phyloP scores from a whole-genome alignment of 53 echinoderm and acorn worm species.

The Glandiceps talaboti region DNA sequence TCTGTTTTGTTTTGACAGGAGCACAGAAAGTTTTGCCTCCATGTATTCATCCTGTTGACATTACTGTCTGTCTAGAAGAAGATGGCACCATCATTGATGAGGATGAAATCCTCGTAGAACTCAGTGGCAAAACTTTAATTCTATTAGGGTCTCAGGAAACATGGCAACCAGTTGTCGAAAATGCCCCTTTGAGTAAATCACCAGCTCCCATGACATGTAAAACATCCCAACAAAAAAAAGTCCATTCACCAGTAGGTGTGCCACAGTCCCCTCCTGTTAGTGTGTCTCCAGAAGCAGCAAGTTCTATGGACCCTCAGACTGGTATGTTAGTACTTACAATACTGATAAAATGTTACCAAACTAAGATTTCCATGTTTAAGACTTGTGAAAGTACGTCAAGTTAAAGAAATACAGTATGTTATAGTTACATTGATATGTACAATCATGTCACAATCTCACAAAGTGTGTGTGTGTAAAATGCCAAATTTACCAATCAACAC shows the following conservation, averaged over 20 bases:
- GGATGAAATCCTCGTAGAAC: constrained; percentile 9
- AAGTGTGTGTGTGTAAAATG: not conserved
- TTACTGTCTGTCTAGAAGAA: no score
- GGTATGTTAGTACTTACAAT: not conserved
- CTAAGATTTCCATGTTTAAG: no score
- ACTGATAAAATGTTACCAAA: no score
- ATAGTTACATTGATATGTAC: not conserved
- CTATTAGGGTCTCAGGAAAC: not conserved
- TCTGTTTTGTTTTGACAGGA: constrained; percentile 3
- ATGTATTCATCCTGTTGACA: constrained; percentile 10
- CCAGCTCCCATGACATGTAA: not conserved
- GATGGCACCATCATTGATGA: constrained; percentile 49
- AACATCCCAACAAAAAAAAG: not conserved
- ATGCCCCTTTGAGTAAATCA: not conserved
- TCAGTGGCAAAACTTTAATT: not conserved
- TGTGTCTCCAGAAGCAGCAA: not conserved
- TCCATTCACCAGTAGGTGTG: not conserved
- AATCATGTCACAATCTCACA: not conserved
- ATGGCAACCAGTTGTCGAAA: not conserved
- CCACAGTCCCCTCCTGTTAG: not conserved
- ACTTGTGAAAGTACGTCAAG: no score
- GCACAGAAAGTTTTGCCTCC: constrained; percentile 19
- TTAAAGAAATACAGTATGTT: no score
- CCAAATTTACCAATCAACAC: not conserved
- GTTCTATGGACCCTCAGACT: not conserved